Conservation (phyloP, 2,797 vertebrate species). For the Cyclura pinguis region DNA sequence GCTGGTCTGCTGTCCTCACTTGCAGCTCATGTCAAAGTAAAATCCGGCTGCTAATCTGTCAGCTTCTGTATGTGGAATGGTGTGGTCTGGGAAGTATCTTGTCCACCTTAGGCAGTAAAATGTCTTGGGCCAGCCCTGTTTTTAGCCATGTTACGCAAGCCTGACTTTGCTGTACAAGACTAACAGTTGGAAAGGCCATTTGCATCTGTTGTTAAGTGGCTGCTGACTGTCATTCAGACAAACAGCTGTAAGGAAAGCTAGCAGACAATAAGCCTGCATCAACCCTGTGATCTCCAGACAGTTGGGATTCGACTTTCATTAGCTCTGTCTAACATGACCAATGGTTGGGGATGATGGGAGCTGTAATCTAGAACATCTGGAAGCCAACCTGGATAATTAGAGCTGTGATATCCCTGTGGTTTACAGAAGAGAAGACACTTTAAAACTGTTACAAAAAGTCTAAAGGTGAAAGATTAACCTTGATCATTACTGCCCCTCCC, state of each 20-base stretch:
- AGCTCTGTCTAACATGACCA: background rate
- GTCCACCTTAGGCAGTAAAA: background rate
- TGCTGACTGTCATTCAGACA: slow-evolving; percentile 45
- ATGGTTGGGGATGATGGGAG: background rate
- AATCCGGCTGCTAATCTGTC: no score
- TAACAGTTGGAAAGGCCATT: fast-evolving
- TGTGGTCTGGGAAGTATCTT: background rate
- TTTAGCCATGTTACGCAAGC: background rate
- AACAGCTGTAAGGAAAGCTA: slow-evolving; percentile 63
- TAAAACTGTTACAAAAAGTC: background rate
- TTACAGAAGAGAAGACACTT: background rate
- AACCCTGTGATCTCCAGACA: slow-evolving; percentile 65
- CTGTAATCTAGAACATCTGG: background rate
- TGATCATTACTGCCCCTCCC: background rate
- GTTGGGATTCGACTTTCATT: background rate
- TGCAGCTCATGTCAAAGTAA: background rate
- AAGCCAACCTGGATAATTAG: background rate
- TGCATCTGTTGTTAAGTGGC: background rate
- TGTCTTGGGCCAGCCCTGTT: background rate
- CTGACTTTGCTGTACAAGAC: background rate
- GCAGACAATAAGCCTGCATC: slow-evolving; percentile 57
- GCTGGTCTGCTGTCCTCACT: background rate
- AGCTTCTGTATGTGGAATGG: background rate
- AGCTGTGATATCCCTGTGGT: background rate
- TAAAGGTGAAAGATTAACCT: fast-evolving